Percentiles rank a stretch among this genome's conserved stretches.
Conservation (phyloP, 2,797 vertebrate species). For the Danio kyathit region DNA sequence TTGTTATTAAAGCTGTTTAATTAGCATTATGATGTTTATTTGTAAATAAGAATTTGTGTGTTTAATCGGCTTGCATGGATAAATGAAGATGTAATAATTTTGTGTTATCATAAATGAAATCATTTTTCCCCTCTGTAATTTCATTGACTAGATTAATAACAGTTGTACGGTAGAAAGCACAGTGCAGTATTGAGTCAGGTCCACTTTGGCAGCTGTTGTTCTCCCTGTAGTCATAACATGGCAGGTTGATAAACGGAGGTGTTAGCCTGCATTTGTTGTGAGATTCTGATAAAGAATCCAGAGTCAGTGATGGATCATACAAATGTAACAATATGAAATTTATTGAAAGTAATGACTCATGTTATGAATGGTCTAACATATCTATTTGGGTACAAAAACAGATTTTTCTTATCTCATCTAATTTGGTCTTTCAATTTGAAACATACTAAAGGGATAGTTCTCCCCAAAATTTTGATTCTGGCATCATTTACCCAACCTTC, state of each 20-base stretch:
- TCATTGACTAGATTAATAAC: neutral
- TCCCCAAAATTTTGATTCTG: too few species aligned
- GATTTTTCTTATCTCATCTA: conserved; percentile 9
- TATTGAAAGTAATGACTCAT: conserved; percentile 17
- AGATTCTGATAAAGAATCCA: conserved; percentile 20
- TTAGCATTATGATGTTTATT: neutral
- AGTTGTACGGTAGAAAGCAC: neutral
- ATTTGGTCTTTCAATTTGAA: conserved; percentile 34
- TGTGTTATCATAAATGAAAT: neutral
- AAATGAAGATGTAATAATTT: too few species aligned
- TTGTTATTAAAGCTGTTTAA: neutral
- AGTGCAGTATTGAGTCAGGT: neutral
- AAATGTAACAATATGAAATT: conserved; percentile 7
- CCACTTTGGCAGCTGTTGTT: conserved; percentile 30
- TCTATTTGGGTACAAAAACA: neutral
- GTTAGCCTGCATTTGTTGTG: conserved; percentile 15
- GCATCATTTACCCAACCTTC: too few species aligned
- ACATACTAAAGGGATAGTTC: conserved; percentile 39
- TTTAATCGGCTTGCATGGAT: too few species aligned
- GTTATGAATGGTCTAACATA: conserved; percentile 8
- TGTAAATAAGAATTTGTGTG: too few species aligned
- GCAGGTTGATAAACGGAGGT: conserved; percentile 21
- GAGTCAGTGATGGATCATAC: conserved; percentile 18
- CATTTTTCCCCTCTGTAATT: neutral
- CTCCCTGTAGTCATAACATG: conserved; percentile 30